These are phyloP conservation scores for Xerus rutilus DNA, from an alignment of 2,797 vertebrate species.

Conservation along the genomic window DNA sequence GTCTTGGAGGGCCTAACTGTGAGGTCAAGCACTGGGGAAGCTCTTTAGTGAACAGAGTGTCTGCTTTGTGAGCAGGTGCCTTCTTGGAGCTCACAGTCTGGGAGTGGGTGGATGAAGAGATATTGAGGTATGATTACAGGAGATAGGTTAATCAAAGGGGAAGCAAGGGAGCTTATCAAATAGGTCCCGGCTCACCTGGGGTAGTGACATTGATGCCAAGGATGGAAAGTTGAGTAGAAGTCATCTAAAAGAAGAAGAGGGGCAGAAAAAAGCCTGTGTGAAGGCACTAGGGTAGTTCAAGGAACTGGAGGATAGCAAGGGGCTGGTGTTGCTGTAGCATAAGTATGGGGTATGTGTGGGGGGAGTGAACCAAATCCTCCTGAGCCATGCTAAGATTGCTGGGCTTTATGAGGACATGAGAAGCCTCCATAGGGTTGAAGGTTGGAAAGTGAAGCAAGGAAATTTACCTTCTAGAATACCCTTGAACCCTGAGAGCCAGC, in stretches of 20 bases:
- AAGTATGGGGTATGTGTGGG: not conserved
- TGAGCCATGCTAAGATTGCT: not conserved
- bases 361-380: too few species aligned
- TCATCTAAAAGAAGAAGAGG: not conserved
- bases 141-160: not conserved
- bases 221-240: not conserved
- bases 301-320: not conserved
- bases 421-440: not conserved
- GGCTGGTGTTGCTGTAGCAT: accelerated
- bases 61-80: not conserved
- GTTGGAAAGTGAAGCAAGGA: not conserved
- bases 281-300: not conserved
- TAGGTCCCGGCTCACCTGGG: not conserved
- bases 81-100: not conserved
- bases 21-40: not conserved
- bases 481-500: not conserved
- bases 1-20: too few species aligned
- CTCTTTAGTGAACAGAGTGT: not conserved
- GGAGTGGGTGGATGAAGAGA: not conserved
- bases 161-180: not conserved
- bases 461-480: conserved; percentile 56
- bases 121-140: not conserved
- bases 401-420: not conserved
- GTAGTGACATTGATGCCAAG: not conserved
- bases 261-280: not conserved